A percentile compares a stretch with the other conserved stretches of the same genome.
phyloP scores from a whole-genome alignment of 2,113 vertebrate genomes.

The Larimichthys polyactis region DNA sequence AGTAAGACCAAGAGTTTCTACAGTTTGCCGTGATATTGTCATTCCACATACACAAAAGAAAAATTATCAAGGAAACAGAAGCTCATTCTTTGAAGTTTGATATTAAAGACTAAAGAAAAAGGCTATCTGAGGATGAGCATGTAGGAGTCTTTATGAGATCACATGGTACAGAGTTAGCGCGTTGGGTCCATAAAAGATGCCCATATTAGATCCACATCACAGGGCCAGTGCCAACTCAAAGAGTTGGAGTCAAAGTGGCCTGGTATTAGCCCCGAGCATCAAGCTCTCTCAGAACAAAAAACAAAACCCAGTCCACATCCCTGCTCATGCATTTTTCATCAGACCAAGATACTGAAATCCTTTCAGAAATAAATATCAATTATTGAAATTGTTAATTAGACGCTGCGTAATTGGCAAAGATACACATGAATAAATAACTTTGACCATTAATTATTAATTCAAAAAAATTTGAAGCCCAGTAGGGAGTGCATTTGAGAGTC shows the following conservation, averaged over 20 bases:
- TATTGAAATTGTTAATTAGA: conserved; percentile 88
- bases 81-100: conserved; percentile 78
- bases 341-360: conserved; percentile 77
- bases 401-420: conserved; percentile 82
- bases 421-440: conserved; percentile 85
- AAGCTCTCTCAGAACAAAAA: conserved; percentile 85
- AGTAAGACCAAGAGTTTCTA: conserved; percentile 61
- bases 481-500: conserved; percentile 76
- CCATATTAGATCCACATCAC: conserved; percentile 83
- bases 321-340: conserved; percentile 85
- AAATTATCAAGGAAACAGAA: conserved; percentile 80
- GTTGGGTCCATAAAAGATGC: conserved; percentile 83
- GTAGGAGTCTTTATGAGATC: conserved; percentile 83
- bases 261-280: conserved; percentile 82
- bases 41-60: conserved; percentile 71
- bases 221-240: conserved; percentile 82
- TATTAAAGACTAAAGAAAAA: conserved; percentile 76
- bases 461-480: conserved; percentile 75
- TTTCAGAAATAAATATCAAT: conserved; percentile 88
- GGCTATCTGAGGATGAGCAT: conserved; percentile 75
- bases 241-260: conserved; percentile 84
- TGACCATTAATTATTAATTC: conserved; percentile 85
- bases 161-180: conserved; percentile 77
- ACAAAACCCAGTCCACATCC: conserved; percentile 80
- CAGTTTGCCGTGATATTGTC: conserved; percentile 60